These are phyloP conservation scores for Caenorhabditis afra DNA, from an alignment of 2,888 invertebrate genomes.

Conservation along the genomic window DNA sequence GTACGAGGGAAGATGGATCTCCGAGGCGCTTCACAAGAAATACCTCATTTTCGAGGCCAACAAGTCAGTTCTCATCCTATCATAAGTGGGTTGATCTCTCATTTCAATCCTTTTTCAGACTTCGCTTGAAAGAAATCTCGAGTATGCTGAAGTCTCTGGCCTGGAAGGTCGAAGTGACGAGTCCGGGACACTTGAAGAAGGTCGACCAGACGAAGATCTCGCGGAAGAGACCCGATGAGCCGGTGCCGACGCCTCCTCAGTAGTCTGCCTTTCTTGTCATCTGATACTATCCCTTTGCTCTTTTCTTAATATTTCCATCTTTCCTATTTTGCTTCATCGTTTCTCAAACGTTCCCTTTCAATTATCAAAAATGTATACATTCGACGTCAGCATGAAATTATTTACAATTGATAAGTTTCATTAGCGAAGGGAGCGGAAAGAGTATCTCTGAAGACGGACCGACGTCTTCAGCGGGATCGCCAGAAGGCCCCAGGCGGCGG, in stretches of 20 bases:
- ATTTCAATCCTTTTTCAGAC: constrained; percentile 42
- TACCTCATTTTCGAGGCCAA: constrained; percentile 53
- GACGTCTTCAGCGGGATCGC: constrained; percentile 61
- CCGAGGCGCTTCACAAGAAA: constrained; percentile 26
- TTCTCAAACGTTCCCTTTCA: no score
- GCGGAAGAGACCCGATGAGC: constrained; percentile 14
- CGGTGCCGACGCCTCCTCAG: no score
- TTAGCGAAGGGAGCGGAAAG: constrained; percentile 59
- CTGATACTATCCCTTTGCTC: no score
- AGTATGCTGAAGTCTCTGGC: constrained; percentile 67
- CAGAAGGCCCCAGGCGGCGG: constrained; percentile 67
- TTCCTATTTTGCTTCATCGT: no score
- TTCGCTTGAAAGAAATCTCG: constrained; percentile 52
- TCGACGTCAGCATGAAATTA: no score
- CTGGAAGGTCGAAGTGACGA: constrained; percentile 65
- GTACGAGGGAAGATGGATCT: constrained; percentile 54
- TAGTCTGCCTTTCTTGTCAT: no score
- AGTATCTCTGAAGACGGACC: constrained; percentile 64
- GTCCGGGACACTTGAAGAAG: constrained; percentile 63
- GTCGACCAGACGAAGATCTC: constrained; percentile 61
- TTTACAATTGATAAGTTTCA: constrained; percentile 3
- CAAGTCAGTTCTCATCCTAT: constrained; percentile 26
- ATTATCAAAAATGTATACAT: no score
- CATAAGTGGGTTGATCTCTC: neutral
- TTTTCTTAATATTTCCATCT: no score